Evolutionary conservation across 2,113 vertebrate genomes (phyloP).

Genomic region (Rhabdomys dilectus): DNA sequence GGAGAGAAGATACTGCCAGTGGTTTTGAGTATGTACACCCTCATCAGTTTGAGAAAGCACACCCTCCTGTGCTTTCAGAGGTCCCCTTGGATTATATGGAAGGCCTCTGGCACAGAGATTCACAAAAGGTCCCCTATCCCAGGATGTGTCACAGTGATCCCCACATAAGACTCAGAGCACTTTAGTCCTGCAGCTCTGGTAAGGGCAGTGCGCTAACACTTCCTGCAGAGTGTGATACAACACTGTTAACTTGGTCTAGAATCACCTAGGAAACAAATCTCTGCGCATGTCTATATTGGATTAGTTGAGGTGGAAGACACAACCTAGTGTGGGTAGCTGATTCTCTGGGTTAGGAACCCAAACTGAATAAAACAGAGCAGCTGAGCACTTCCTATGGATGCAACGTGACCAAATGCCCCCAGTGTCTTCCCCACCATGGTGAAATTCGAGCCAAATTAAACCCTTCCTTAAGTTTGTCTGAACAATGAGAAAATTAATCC

Average conservation of each 20-base stretch:
- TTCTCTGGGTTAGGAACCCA: not conserved
- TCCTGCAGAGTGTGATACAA: no score
- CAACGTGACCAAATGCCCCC: not conserved
- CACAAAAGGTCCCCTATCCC: constrained; percentile 62
- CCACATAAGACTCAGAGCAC: not conserved
- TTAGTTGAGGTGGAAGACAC: not conserved
- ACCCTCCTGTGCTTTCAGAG: not conserved
- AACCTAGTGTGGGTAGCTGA: not conserved
- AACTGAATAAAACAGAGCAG: not conserved
- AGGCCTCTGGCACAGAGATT: constrained; percentile 61
- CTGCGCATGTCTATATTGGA: not conserved
- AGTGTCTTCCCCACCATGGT: not conserved
- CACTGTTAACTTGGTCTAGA: no score
- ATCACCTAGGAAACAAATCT: not conserved
- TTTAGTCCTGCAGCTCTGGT: not conserved
- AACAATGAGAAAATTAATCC: not conserved
- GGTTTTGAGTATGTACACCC: not conserved
- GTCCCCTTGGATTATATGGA: constrained; percentile 33
- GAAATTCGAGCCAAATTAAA: not conserved
- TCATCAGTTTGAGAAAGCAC: no score
- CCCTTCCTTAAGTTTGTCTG: not conserved
- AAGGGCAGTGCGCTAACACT: not conserved
- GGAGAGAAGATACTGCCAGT: not conserved
- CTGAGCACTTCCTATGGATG: not conserved
- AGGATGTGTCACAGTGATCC: not conserved